Conservation (phyloP, 2,113 vertebrate species). For the Myanophis thanlyinensis region DNA sequence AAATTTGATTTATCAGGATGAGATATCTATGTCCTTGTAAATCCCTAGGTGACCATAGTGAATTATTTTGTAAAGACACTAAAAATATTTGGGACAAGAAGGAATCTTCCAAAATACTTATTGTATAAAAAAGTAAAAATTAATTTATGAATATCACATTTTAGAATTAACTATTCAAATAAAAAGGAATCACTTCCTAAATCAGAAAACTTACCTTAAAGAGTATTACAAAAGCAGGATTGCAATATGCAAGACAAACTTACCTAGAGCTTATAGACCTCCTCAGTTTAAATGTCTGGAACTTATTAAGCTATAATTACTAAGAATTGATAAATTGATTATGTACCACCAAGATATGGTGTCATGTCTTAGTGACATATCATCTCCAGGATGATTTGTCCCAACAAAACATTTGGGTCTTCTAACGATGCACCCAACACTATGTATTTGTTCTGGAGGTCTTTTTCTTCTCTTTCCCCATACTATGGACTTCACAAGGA, state of each 20-base stretch:
- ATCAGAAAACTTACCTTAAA: no score
- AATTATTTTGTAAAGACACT: background rate
- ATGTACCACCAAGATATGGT: background rate
- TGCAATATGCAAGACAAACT: background rate
- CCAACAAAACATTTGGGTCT: background rate
- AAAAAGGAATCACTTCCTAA: no score
- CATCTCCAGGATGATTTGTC: background rate
- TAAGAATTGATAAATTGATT: background rate
- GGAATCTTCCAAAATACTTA: background rate
- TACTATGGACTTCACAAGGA: background rate
- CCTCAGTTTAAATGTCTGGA: background rate
- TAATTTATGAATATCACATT: background rate
- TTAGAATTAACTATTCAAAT: no score
- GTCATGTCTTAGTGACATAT: background rate
- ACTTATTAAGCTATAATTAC: background rate
- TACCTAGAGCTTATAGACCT: background rate
- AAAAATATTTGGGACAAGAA: background rate
- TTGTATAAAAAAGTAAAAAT: background rate
- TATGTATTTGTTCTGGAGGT: background rate
- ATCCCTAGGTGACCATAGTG: background rate
- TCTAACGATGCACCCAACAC: background rate
- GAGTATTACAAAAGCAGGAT: no score
- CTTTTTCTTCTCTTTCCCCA: background rate
- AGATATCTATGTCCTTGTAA: background rate
- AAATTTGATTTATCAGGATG: no score